phyloP scores from a whole-genome alignment of 1,140 invertebrate species.

The Drosophila parabipectinata region DNA sequence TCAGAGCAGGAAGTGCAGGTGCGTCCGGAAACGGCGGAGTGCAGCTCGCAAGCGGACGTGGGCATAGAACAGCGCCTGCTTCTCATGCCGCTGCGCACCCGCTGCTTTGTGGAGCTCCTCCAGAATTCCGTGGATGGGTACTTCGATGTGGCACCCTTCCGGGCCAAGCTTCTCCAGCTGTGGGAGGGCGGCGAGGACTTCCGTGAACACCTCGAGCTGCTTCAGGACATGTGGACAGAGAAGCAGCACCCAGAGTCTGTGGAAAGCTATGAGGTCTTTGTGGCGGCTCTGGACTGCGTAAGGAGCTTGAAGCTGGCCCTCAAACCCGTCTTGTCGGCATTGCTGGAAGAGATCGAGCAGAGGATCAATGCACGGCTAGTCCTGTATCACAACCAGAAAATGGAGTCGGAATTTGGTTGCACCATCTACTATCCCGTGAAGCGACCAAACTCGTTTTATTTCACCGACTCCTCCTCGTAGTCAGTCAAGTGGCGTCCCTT shows the following conservation, averaged over 20 bases:
- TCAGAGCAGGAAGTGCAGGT: conserved; percentile 34
- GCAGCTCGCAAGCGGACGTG: conserved; percentile 49
- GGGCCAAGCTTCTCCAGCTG: conserved; percentile 43
- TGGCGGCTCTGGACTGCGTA: conserved; percentile 58
- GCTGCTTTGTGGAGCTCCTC: conserved; percentile 45
- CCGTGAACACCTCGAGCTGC: conserved; percentile 55
- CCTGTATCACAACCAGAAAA: conserved; percentile 54
- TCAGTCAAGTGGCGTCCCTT: neutral
- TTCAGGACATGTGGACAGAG: conserved; percentile 59
- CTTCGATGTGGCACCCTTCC: conserved; percentile 31
- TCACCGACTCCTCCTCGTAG: conserved; percentile 1
- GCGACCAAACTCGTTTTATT: conserved; percentile 34
- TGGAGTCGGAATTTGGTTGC: conserved; percentile 73
- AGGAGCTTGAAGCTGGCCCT: conserved; percentile 49
- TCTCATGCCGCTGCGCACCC: conserved; percentile 50
- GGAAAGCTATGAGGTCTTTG: conserved; percentile 68
- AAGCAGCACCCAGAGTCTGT: neutral
- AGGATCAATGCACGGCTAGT: conserved; percentile 63
- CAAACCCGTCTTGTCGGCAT: conserved; percentile 42
- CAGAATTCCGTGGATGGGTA: conserved; percentile 15
- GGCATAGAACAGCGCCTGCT: conserved; percentile 55
- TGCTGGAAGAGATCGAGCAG: conserved; percentile 58
- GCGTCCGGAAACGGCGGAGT: conserved; percentile 26
- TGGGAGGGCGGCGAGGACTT: conserved; percentile 66
- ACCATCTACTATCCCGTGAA: conserved; percentile 74